Evolutionary conservation across 2,797 vertebrate species (phyloP).

Genomic region (Potorous gilbertii): DNA sequence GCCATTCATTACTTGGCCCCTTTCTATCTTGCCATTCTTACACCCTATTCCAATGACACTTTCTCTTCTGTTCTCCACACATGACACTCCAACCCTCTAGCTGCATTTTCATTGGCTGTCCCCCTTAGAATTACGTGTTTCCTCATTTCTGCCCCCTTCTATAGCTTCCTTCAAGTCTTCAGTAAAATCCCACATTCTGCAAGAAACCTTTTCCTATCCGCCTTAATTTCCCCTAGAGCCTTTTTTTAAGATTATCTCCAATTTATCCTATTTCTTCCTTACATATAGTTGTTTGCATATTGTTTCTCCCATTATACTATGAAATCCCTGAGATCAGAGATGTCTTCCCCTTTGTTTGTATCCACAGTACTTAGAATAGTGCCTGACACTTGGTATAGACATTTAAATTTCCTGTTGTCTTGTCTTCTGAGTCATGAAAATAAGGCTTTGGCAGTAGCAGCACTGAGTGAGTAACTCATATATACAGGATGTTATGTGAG

Average conservation of each 20-base stretch:
- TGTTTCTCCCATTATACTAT: not conserved
- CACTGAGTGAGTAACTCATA: not conserved
- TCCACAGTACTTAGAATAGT: not conserved
- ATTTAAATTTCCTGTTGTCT: not conserved
- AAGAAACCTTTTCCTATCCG: not conserved
- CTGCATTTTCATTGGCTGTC: not conserved
- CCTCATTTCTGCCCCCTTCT: not conserved
- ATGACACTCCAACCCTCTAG: not conserved
- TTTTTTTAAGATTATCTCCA: not conserved
- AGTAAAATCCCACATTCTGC: not conserved
- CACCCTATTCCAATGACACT: not conserved
- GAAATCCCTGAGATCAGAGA: not conserved
- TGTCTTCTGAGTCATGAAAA: not conserved
- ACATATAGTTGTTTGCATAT: not conserved
- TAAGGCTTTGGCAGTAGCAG: not conserved
- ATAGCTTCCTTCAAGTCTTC: not conserved
- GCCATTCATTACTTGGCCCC: not conserved
- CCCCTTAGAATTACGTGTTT: not conserved
- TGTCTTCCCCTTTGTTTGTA: not conserved
- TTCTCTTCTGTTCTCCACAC: not conserved
- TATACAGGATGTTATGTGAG: not conserved
- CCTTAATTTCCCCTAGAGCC: not conserved
- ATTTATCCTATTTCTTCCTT: not conserved
- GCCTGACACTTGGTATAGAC: not conserved
- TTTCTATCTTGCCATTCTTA: not conserved